Percentiles rank a stretch among this genome's conserved stretches.
Conservation (phyloP, 2,113 vertebrate species). For the Platichthys flesus region DNA sequence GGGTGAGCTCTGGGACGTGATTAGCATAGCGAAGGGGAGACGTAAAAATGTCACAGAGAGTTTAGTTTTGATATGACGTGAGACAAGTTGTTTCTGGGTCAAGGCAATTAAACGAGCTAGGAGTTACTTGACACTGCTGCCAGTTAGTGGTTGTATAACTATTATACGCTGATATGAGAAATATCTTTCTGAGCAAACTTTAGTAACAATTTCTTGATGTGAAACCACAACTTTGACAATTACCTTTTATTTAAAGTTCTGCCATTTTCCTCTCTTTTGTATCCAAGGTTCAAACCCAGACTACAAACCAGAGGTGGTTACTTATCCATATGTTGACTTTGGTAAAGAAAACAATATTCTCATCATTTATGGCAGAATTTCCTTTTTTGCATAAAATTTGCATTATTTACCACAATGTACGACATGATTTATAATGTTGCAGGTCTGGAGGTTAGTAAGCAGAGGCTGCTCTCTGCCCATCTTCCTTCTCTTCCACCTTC, state of each 20-base stretch:
- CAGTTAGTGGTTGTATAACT: neutral
- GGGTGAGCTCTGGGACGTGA: slow-evolving; percentile 64
- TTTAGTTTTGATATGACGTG: slow-evolving; percentile 31
- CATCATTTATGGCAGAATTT: neutral
- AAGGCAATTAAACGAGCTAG: slow-evolving; percentile 50
- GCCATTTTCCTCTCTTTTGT: neutral
- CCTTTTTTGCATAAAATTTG: neutral
- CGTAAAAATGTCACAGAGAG: slow-evolving; percentile 3
- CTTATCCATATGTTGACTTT: slow-evolving; percentile 92
- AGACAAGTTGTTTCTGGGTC: slow-evolving; percentile 49
- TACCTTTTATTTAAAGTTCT: neutral
- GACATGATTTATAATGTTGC: slow-evolving; percentile 28
- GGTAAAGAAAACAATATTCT: slow-evolving; percentile 75
- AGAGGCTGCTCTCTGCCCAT: slow-evolving; percentile 89
- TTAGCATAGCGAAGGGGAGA: neutral
- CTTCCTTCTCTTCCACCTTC: slow-evolving; percentile 88
- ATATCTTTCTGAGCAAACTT: neutral
- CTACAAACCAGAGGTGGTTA: slow-evolving; percentile 87
- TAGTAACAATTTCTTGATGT: neutral
- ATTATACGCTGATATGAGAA: neutral
- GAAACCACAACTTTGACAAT: neutral
- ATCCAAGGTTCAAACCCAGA: slow-evolving; percentile 76
- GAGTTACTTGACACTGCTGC: slow-evolving; percentile 20
- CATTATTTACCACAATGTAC: neutral
- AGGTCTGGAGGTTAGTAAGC: slow-evolving; percentile 92